phyloP scores from a whole-genome alignment of 2,113 vertebrate genomes.

The Eclectus roratus region DNA sequence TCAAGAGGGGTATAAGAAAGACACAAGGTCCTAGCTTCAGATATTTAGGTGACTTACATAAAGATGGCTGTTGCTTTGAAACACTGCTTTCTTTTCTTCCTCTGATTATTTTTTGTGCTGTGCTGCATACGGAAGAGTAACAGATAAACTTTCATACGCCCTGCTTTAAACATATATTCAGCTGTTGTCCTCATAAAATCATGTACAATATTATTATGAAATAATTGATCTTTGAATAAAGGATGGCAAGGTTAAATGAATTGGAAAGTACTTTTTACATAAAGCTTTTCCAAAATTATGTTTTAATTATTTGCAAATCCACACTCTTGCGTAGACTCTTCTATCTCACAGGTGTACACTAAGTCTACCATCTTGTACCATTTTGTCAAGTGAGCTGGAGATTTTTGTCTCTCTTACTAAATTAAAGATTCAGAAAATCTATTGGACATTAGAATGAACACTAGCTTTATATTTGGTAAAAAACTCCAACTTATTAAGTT shows the following conservation, averaged over 20 bases:
- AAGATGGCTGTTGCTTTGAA: background rate
- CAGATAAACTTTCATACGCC: background rate
- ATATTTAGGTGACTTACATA: background rate
- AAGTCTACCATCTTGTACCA: background rate
- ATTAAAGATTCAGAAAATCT: background rate
- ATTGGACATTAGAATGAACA: background rate
- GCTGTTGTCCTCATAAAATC: background rate
- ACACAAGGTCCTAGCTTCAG: background rate
- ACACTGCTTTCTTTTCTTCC: background rate
- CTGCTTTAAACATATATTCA: background rate
- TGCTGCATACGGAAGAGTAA: background rate
- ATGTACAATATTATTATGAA: background rate
- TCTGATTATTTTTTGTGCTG: background rate
- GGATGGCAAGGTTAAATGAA: background rate
- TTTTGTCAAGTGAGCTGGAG: background rate
- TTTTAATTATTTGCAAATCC: constrained; percentile 2
- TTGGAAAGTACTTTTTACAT: background rate
- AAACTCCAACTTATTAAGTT: background rate
- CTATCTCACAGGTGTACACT: background rate
- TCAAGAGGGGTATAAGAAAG: background rate
- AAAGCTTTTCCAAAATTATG: background rate
- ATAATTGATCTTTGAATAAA: constrained; percentile 18
- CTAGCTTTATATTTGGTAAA: background rate
- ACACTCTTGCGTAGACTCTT: background rate
- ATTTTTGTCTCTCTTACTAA: background rate